Evolutionary conservation across 64 coral and sea anemone genomes (phyloP).

Genomic region (Pachyseris speciosa): DNA sequence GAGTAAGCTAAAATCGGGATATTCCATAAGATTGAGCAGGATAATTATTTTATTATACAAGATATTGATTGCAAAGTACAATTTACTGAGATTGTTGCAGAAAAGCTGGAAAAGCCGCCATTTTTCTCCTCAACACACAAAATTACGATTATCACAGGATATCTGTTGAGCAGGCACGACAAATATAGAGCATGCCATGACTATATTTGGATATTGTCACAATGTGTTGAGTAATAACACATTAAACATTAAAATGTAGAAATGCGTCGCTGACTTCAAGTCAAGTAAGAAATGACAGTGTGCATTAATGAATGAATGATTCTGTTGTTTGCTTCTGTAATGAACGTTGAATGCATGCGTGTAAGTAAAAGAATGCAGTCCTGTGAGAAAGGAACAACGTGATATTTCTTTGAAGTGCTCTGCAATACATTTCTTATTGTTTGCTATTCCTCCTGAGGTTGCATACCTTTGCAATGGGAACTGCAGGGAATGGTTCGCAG

Average conservation of each 20-base stretch:
- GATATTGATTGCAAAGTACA: too few relatives aligned
- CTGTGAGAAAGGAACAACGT: background rate
- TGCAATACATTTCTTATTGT: constrained; percentile 27
- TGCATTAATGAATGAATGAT: constrained; percentile 4
- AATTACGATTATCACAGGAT: too few relatives aligned
- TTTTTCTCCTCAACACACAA: too few relatives aligned
- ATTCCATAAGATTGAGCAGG: too few relatives aligned
- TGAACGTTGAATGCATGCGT: constrained; percentile 7
- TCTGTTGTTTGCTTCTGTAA: constrained; percentile 20
- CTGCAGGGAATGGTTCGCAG: constrained; percentile 85
- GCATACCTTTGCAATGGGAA: constrained; percentile 68
- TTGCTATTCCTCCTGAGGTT: constrained; percentile 79
- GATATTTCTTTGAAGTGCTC: constrained; percentile 11
- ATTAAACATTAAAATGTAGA: background rate
- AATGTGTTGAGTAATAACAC: too few relatives aligned
- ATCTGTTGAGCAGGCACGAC: too few relatives aligned
- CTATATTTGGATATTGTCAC: too few relatives aligned
- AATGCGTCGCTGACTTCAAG: constrained; percentile 4
- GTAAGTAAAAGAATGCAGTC: background rate
- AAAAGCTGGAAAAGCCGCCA: too few relatives aligned
- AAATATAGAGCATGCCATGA: too few relatives aligned
- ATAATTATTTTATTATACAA: too few relatives aligned
- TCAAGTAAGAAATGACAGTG: background rate
- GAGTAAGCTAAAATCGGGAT: too few relatives aligned
- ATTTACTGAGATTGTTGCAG: too few relatives aligned